Percentiles rank a stretch among this genome's conserved stretches.
Conservation (phyloP, 2,113 vertebrate genomes). For the Lamprotornis superbus region DNA sequence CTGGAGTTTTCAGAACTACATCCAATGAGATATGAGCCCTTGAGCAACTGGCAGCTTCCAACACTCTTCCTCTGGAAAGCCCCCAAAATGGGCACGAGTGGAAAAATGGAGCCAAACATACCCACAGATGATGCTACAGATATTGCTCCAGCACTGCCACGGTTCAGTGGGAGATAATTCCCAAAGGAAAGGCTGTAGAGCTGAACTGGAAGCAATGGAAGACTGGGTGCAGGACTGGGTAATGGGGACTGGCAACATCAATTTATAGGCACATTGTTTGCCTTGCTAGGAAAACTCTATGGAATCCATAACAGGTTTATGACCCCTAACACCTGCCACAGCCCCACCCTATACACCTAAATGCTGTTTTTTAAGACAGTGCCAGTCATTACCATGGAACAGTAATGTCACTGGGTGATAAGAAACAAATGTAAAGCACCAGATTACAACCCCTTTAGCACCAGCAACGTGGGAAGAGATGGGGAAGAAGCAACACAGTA, state of each 20-base stretch:
- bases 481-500: neutral
- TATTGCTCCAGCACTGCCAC: neutral
- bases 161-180: rapidly evolving
- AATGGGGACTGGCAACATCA: neutral
- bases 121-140: neutral
- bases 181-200: neutral
- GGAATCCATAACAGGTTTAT: neutral
- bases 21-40: neutral
- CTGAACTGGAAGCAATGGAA: neutral
- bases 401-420: neutral
- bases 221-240: neutral
- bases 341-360: neutral
- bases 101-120: neutral
- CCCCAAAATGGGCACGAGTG: neutral
- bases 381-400: neutral
- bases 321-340: neutral
- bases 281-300: neutral
- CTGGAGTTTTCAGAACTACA: neutral
- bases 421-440: neutral
- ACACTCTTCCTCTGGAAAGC: neutral
- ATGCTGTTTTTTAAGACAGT: neutral
- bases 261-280: neutral
- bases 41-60: neutral
- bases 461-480: neutral
- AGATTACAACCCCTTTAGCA: neutral